Percentiles rank a stretch among this genome's conserved stretches.
Evolutionary conservation across 2,797 vertebrate species (phyloP).

Genomic region (Pseudochaenichthys georgianus): DNA sequence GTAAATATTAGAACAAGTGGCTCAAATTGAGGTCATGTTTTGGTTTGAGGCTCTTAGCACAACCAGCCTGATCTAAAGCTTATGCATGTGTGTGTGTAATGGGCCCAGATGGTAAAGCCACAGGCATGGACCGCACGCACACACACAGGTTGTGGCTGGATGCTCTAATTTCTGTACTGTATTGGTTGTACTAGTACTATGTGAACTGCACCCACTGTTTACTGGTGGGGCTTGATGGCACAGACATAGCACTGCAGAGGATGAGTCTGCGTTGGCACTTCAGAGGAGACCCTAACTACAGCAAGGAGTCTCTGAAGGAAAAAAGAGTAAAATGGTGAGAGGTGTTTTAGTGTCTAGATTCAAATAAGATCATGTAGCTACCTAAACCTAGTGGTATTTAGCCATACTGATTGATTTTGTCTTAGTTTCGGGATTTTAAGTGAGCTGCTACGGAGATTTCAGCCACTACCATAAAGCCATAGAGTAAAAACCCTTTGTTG

Average conservation of each 20-base stretch:
- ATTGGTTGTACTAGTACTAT: slow-evolving; percentile 11
- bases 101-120: slow-evolving; percentile 61
- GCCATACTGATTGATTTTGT: neutral
- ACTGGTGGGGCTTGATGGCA: slow-evolving; percentile 22
- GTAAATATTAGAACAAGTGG: slow-evolving; percentile 57
- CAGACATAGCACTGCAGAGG: slow-evolving; percentile 39
- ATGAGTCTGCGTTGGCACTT: slow-evolving; percentile 24
- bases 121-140: slow-evolving; percentile 17
- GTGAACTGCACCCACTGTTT: slow-evolving; percentile 11
- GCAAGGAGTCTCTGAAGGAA: neutral
- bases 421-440: neutral
- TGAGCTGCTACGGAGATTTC: neutral
- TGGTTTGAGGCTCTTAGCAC: slow-evolving; percentile 41
- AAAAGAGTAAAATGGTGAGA: neutral
- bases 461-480: neutral
- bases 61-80: slow-evolving; percentile 32
- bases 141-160: slow-evolving; percentile 44
- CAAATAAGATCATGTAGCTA: neutral
- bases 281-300: slow-evolving; percentile 15
- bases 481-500: neutral
- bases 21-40: slow-evolving; percentile 48
- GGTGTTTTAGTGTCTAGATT: neutral
- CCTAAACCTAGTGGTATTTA: neutral
- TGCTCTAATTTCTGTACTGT: slow-evolving; percentile 20
- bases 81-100: slow-evolving; percentile 34